phyloP scores from a whole-genome alignment of 2,888 invertebrate genomes.

The Idaea biselata region DNA sequence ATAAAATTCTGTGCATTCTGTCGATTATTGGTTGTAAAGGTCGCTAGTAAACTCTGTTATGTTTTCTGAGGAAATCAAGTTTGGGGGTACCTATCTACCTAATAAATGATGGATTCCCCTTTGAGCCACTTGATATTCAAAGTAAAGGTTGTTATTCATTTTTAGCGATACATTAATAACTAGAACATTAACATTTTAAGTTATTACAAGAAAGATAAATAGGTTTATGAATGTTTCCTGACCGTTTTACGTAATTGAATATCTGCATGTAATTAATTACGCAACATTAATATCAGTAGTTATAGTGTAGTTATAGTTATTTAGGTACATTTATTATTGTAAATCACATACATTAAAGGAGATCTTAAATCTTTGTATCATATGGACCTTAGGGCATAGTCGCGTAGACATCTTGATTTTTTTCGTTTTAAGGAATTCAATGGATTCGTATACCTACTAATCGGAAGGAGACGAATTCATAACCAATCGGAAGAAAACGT shows the following conservation, averaged over 20 bases:
- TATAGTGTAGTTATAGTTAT: no score
- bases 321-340: no score
- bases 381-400: no score
- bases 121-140: constrained; percentile 1
- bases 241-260: not conserved
- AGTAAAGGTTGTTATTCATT: constrained; percentile 1
- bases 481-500: no score
- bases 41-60: constrained; percentile 6
- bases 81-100: not conserved
- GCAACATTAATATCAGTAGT: no score
- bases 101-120: constrained; percentile 4
- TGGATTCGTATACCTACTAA: no score
- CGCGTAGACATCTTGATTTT: no score
- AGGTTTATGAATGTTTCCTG: not conserved
- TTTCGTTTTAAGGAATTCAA: no score
- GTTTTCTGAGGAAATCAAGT: not conserved
- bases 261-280: not conserved
- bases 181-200: not conserved
- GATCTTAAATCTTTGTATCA: no score
- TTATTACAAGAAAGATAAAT: not conserved
- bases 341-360: no score
- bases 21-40: constrained; percentile 44
- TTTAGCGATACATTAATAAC: constrained; percentile 2
- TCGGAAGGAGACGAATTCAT: no score
- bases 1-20: constrained; percentile 52